phyloP scores from a whole-genome alignment of 2,797 vertebrate species.

The Macroramphosus scolopax region DNA sequence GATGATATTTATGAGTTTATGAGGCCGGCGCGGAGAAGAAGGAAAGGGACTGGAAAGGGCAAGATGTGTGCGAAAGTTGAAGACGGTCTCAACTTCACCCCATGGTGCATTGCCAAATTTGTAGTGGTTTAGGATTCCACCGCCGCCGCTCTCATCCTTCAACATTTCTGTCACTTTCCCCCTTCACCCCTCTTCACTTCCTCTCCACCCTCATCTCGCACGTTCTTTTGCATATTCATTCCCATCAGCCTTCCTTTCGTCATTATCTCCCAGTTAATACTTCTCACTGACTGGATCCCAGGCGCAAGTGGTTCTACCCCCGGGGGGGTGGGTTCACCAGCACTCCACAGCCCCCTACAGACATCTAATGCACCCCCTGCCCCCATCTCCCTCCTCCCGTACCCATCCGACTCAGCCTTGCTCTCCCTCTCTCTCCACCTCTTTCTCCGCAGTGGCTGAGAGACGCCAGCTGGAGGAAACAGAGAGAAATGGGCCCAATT shows the following conservation, averaged over 20 bases:
- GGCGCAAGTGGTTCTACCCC: slow-evolving; percentile 60
- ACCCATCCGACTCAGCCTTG: too few relatives aligned
- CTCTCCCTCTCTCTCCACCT: slow-evolving; percentile 22
- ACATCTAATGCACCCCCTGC: slow-evolving; percentile 47
- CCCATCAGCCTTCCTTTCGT: slow-evolving; percentile 66
- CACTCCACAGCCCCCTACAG: slow-evolving; percentile 63
- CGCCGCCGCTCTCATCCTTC: slow-evolving; percentile 52
- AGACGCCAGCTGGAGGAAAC: slow-evolving; percentile 83
- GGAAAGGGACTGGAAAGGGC: slow-evolving; percentile 1
- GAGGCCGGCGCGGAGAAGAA: slow-evolving; percentile 3
- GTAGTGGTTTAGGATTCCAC: slow-evolving; percentile 60
- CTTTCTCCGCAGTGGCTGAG: slow-evolving; percentile 67
- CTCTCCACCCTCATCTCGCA: slow-evolving; percentile 46
- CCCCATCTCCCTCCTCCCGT: slow-evolving; percentile 3
- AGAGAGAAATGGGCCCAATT: slow-evolving; percentile 83
- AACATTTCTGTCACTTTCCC: slow-evolving; percentile 60
- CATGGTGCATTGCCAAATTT: slow-evolving; percentile 39
- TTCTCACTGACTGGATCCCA: slow-evolving; percentile 57
- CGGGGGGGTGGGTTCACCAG: slow-evolving; percentile 49
- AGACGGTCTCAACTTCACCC: slow-evolving; percentile 34
- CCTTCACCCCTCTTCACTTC: slow-evolving; percentile 38
- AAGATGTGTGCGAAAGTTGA: slow-evolving; percentile 29
- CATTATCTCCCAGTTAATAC: slow-evolving; percentile 73
- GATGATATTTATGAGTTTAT: slow-evolving; percentile 43
- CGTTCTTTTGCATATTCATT: slow-evolving; percentile 59